Conservation (phyloP, 2,888 invertebrate species). For the Chaitophorus viminalis region DNA sequence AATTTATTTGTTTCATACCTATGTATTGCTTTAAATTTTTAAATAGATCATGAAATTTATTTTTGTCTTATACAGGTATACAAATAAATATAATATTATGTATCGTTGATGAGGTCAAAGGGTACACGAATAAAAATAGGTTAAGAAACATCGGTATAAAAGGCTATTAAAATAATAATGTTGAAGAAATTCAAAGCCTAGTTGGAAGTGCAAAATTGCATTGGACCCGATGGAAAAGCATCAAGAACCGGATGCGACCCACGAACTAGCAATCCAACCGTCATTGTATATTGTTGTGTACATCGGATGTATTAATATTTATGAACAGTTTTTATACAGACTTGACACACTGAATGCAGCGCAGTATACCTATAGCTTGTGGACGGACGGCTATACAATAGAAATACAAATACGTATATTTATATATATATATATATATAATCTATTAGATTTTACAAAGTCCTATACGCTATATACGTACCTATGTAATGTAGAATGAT, state of each 20-base stretch:
- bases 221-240: constrained; percentile 17
- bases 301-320: constrained; percentile 42
- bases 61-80: too few species aligned
- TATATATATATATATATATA: too few species aligned
- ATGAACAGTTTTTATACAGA: constrained; percentile 11
- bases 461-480: background rate
- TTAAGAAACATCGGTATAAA: too few species aligned
- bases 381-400: constrained; percentile 8
- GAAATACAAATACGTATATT: background rate
- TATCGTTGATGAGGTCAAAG: too few species aligned
- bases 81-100: too few species aligned
- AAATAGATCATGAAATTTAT: too few species aligned
- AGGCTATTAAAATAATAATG: too few species aligned
- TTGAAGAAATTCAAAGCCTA: background rate
- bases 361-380: background rate
- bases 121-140: too few species aligned
- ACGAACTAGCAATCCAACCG: constrained; percentile 19
- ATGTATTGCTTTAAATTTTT: too few species aligned
- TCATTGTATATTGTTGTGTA: constrained; percentile 21
- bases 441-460: constrained; percentile 22
- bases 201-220: constrained; percentile 25
- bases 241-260: constrained; percentile 41
- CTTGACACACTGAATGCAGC: background rate
- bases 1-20: too few species aligned
- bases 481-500: background rate